phyloP scores from a whole-genome alignment of 2,113 vertebrate species.

The Cryptomyrus ogoouensis region DNA sequence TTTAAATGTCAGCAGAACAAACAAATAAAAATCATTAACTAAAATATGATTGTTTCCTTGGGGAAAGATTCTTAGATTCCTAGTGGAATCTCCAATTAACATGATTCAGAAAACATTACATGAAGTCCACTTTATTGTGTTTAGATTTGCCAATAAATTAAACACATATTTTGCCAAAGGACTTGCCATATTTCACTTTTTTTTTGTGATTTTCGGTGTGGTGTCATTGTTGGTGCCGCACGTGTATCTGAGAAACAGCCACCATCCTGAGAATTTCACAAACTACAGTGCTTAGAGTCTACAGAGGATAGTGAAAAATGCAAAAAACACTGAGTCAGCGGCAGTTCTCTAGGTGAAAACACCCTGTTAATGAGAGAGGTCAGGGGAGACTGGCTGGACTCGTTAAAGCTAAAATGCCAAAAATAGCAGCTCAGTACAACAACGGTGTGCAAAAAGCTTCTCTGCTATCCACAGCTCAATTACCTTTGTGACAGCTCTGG shows the following conservation, averaged over 20 bases:
- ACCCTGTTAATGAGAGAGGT: not conserved
- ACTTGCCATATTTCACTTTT: not conserved
- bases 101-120: not conserved
- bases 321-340: not conserved
- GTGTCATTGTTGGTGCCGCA: not conserved
- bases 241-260: not conserved
- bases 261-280: not conserved
- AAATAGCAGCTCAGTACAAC: not conserved
- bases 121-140: not conserved
- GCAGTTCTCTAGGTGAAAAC: not conserved
- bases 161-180: not conserved
- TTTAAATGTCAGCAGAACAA: not conserved
- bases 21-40: not conserved
- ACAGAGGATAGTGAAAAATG: not conserved
- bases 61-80: not conserved
- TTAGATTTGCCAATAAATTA: not conserved
- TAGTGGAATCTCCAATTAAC: not conserved
- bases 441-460: conserved; percentile 10
- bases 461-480: conserved; percentile 21
- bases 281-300: not conserved
- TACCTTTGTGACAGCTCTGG: not conserved
- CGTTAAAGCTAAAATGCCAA: not conserved
- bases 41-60: not conserved
- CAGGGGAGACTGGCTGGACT: not conserved
- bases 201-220: not conserved